Base-by-base conservation (phyloP, 2,888 invertebrate genomes). In the Agriopis marginaria region DNA sequence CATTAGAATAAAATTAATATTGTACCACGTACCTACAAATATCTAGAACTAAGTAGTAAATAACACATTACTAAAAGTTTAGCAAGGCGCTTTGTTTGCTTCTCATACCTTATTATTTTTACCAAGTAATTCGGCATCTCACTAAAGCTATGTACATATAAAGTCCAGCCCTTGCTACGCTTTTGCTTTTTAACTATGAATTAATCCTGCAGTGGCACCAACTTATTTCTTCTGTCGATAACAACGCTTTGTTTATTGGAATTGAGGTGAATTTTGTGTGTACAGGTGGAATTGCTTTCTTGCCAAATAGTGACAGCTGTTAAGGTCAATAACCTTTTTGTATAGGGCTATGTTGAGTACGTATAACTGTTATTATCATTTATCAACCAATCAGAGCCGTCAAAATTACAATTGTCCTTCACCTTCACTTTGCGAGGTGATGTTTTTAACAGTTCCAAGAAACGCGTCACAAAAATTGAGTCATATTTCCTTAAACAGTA, bases 91-190 rank as follows among this genome's bases (percentile, higher is more conserved):
- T 78, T 77, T 44, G 32, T 63, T 10, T 51, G 68, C 68, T 68
- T 68, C 12, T 59, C 56, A 56, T 60, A 10, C 2, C 23, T 50
- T 23, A 10, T 42, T 40, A 14, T 39, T 44, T 61, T 45, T 58
- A 10, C 9, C 23, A 61, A 61, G n/a, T 23, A 51, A 51, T 45
- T 59, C 49, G 58, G 58, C 51, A 14, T 55, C 11, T 45, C 55
- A 55, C 42, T 7, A 42, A 54, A 39, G n/a, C 50, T 55, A 11
- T 5, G 2, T 44, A 45, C 39, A 32, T 64, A 49, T 42, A 63
- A 55, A 63, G 4, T 32, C 39, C n/a, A 45, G 62, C 66, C 81
- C 76, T 81, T 78, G 82, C 83, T 84, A 81, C 74, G 81, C 80
- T 79, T 81, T 80, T 73, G 78, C 76, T 77, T 78, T 32, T 45